Evolutionary conservation across 2,797 vertebrate genomes (phyloP).

Genomic region (Toxotes lorentzi): DNA sequence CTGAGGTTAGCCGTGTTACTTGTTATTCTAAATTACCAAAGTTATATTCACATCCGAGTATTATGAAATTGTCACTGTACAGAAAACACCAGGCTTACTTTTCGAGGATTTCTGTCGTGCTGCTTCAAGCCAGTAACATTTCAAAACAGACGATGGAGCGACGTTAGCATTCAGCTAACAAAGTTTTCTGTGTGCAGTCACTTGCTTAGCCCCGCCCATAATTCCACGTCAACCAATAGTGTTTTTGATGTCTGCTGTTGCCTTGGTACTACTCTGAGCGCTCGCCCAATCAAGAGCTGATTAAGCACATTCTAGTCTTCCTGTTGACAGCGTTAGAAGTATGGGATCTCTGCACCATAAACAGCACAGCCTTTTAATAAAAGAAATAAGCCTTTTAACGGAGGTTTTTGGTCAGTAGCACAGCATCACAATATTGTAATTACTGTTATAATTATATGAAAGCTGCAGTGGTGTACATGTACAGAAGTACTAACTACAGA

Average conservation of each 20-base stretch:
- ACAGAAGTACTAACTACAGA: not conserved
- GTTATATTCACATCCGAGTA: not conserved
- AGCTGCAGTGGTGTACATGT: not conserved
- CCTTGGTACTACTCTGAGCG: conserved; percentile 33
- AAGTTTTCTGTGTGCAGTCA: conserved; percentile 72
- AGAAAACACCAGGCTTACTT: conserved; percentile 41
- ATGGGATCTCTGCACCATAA: too few species aligned
- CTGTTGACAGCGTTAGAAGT: conserved; percentile 45
- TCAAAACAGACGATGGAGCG: conserved; percentile 4
- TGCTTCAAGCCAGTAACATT: conserved; percentile 33
- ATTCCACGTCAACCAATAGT: conserved; percentile 47
- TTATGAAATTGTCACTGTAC: fast-evolving
- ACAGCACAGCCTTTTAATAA: not conserved
- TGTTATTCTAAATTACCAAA: not conserved
- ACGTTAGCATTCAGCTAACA: conserved; percentile 75
- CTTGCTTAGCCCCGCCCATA: conserved; percentile 58
- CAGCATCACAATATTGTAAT: not conserved
- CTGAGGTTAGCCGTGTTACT: conserved; percentile 1
- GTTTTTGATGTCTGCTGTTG: conserved; percentile 39
- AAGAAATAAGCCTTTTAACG: not conserved
- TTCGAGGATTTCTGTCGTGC: not conserved
- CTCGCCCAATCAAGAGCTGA: conserved; percentile 65
- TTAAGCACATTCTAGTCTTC: conserved; percentile 3
- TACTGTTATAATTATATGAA: not conserved
- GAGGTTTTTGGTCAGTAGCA: not conserved